Evolutionary conservation across 2,113 vertebrate genomes (phyloP), one percentile per base, ranked within the genome.

Genomic region (Tragelaphus scriptus): DNA sequence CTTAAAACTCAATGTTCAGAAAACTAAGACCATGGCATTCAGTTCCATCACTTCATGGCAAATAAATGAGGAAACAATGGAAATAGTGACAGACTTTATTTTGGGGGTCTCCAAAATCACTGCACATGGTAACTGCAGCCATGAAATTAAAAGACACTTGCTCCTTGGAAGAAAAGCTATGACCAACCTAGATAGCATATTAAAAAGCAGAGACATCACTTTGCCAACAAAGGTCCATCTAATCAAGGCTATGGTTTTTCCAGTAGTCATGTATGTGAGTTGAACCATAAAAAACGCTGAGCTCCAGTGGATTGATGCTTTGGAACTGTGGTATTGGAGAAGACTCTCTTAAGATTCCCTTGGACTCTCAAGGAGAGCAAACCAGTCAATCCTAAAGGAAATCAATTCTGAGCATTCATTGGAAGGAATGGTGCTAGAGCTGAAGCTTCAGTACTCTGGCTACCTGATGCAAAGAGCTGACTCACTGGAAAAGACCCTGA

Each of bases 141-240:
- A 71, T 71, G n/a, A 71, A 36, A 71, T 36, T 36, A 71, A 5
- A 71, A 71, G n/a, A 71, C 0, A 0, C n/a, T 36, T 36, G 65
- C 68, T 40, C 68, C 9, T 36, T 71, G n/a, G 10, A 2, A 71
- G 65, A 36, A 71, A 71, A 23, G 2, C 17, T 40, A 36, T 71
- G 68, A 23, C 19, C 68, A 23, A 71, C 9, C 19, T 71, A 71
- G 68, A 71, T 5, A 71, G 65, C n/a, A 71, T 36, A 21, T 71
- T 36, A 36, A 71, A 71, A 71, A 36, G 5, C 17, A 71, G 65
- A 71, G 65, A 71, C n/a, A 71, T 23, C n/a, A 71, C 9, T 71
- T 71, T 36, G 17, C 65, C 65, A 36, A 71, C 65, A 71, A 71
- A 71, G n/a, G n/a, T 36, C 5, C n/a, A 36, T 71, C n/a, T 36